Base-by-base conservation (phyloP, 2,888 invertebrate species). In the Bellardia bayeri region DNA sequence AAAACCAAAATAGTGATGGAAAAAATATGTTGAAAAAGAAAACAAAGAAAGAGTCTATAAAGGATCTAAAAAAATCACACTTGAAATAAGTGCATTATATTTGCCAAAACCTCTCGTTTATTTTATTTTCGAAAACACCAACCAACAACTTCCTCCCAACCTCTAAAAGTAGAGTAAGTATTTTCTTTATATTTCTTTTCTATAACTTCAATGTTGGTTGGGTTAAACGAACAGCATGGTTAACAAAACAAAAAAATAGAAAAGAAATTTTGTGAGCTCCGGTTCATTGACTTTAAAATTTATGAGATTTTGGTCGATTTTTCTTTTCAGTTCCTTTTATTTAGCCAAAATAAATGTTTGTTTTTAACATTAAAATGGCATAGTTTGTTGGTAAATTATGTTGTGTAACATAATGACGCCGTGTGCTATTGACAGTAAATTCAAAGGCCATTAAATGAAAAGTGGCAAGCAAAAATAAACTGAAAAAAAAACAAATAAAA, bases 201-300 rank as follows among this genome's bases (percentile, higher is more conserved):
- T 58, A 37, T 75, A 64, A 66, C 23, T 72, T 72, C 58, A 37
- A 45, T 83, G 23, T 82, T 72, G 40, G 45, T 68, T 75, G 4
- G 51, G 68, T 63, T 75, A 81, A 82, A 69, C 61, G 71, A 87
- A 56, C 84, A 84, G 81, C 49, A 84, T 84, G 81, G 78, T 40
- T 68, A 61, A 69, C 75, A 23, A 40, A 45, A 9, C 1, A 45
- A 13, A 45, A n/a, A 37, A 64, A 37, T 64, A 16, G 40, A 49
- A 14, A 49, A n/a, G 33, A 74, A 79, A 83, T 82, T 79, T 71
- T 78, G 76, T 82, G 76, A 87, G 82, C 78, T 81, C 58, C 71
- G 86, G 88, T 89, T 89, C 88, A 89, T 88, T 89, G 89, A 89
- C 89, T 89, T 85, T 76, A 75, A 86, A 88, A 89, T 88, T 89